Conservation (phyloP, 2,888 invertebrate species). For the Acleris laterana region DNA sequence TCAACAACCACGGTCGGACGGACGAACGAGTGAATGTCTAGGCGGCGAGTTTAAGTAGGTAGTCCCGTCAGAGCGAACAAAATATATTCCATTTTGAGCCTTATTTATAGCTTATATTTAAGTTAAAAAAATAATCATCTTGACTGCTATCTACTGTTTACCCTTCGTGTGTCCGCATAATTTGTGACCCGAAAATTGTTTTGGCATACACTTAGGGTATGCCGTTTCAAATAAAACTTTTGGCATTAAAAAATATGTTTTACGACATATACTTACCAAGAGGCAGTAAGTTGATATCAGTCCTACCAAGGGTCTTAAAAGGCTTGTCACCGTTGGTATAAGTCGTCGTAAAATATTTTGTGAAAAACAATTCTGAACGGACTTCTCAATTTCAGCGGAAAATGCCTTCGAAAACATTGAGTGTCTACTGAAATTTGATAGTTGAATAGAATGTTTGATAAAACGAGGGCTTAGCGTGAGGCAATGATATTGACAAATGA, state of each 20-base stretch:
- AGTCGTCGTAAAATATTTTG: constrained; percentile 9
- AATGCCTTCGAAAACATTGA: not conserved
- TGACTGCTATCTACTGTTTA: no score
- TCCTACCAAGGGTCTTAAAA: constrained; percentile 20
- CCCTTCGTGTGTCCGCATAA: no score
- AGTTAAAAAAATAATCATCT: no score
- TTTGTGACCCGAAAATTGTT: no score
- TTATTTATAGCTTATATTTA: no score
- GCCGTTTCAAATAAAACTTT: not conserved
- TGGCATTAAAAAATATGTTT: constrained; percentile 23
- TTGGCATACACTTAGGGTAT: not conserved
- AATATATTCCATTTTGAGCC: no score
- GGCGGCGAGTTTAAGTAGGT: no score
- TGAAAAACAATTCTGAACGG: constrained; percentile 6
- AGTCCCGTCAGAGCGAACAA: no score
- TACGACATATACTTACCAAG: constrained; percentile 11
- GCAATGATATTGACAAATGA: no score
- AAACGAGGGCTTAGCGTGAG: no score
- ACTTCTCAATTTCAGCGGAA: constrained; percentile 2
- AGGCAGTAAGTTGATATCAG: constrained; percentile 16
- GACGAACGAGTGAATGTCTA: no score
- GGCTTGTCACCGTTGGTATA: constrained; percentile 17
- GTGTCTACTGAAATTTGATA: not conserved
- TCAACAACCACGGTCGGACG: no score
- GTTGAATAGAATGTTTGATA: not conserved